These are phyloP conservation scores for Alfaro cultratus DNA, from an alignment of 2,797 vertebrate genomes.

Conservation along the genomic window DNA sequence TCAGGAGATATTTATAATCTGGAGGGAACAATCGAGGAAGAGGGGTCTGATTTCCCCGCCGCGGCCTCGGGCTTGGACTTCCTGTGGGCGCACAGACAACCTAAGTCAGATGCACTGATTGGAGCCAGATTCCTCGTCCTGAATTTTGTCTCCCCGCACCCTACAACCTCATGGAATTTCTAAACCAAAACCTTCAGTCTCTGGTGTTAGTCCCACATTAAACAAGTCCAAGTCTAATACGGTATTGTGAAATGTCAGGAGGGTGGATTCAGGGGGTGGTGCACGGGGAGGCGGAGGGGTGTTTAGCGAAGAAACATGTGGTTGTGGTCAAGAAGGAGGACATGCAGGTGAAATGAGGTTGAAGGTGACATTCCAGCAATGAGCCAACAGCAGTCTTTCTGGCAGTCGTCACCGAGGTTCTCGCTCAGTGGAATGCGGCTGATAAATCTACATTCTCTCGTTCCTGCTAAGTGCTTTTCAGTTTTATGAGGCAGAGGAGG, in stretches of 20 bases:
- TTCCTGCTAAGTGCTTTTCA: conserved; percentile 45
- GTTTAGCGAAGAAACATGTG: conserved; percentile 16
- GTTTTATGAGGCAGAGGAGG: conserved; percentile 61
- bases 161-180: conserved; percentile 64
- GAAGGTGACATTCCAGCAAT: conserved; percentile 37
- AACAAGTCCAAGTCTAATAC: conserved; percentile 39
- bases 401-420: conserved; percentile 14
- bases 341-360: conserved; percentile 52
- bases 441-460: conserved; percentile 47
- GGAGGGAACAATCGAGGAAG: conserved; percentile 65
- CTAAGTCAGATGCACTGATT: conserved; percentile 67
- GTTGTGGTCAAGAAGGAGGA: conserved; percentile 27
- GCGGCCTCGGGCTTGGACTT: conserved; percentile 60
- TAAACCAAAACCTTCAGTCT: conserved; percentile 54
- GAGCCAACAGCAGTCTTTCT: conserved; percentile 5
- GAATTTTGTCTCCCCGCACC: conserved; percentile 58
- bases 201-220: conserved; percentile 45
- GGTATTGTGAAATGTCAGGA: conserved; percentile 52
- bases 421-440: conserved; percentile 43
- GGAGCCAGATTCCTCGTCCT: conserved; percentile 73
- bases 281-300: fast-evolving
- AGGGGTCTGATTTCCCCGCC: conserved; percentile 63
- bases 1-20: conserved; percentile 72
- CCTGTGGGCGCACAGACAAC: conserved; percentile 67
- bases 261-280: background rate